Evolutionary conservation across 2,888 invertebrate genomes (phyloP).

Genomic region (Parapristionchus giblindavisi): DNA sequence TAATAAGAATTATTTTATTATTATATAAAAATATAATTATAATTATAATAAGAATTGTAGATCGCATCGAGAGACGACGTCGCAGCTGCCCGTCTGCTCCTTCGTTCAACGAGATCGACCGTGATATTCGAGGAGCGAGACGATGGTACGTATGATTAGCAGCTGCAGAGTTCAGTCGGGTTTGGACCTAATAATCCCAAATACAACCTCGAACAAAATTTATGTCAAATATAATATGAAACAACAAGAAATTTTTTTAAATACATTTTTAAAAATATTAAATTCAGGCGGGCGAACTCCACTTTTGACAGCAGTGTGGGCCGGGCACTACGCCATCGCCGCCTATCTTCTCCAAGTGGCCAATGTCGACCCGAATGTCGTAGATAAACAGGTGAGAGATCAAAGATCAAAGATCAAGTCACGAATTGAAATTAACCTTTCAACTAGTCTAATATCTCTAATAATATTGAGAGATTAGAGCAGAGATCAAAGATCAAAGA

Average conservation of each 20-base stretch:
- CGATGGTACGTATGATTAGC: conserved; percentile 6
- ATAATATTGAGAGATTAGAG: no score
- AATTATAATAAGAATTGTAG: no score
- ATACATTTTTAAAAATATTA: background rate
- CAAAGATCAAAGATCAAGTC: no score
- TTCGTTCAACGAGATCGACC: background rate
- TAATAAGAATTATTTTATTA: no score
- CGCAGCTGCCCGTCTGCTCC: conserved; percentile 49
- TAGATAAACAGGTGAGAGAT: conserved; percentile 53
- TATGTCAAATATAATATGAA: background rate
- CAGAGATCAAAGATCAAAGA: background rate
- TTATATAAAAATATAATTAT: no score
- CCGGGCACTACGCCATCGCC: conserved; percentile 45
- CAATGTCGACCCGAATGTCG: conserved; percentile 50
- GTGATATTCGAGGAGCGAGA: conserved; percentile 34
- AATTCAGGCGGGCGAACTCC: conserved; percentile 46
- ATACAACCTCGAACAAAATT: background rate
- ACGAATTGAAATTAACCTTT: no score
- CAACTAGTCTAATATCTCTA: no score
- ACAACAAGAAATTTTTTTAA: no score
- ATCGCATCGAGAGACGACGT: conserved; percentile 52
- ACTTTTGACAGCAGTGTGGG: conserved; percentile 55
- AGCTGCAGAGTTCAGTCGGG: background rate
- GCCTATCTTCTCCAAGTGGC: conserved; percentile 47
- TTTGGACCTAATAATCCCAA: background rate